Evolutionary conservation across 2,888 invertebrate genomes (phyloP).

Genomic region (Eupsilia transversa): DNA sequence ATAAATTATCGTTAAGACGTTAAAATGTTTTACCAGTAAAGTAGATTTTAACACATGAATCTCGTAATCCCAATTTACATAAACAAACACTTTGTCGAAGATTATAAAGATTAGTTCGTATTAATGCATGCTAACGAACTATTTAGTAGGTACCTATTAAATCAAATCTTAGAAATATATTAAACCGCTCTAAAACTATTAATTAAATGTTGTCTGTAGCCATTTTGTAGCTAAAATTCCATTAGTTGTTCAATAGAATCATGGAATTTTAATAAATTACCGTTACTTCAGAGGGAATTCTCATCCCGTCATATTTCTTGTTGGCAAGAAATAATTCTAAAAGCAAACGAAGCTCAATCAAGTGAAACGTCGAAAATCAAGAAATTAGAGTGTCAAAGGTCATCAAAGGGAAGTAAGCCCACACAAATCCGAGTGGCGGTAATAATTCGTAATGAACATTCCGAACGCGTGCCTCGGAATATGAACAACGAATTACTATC

Average conservation of each 20-base stretch:
- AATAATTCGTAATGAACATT: constrained; percentile 71
- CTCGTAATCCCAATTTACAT: neutral
- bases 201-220: no score
- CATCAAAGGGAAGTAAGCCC: constrained; percentile 63
- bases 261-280: constrained; percentile 25
- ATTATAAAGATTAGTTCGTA: neutral
- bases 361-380: constrained; percentile 50
- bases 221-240: constrained; percentile 20
- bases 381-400: constrained; percentile 63
- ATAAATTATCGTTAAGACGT: neutral
- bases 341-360: constrained; percentile 59
- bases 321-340: constrained; percentile 41
- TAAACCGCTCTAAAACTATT: neutral
- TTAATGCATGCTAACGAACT: neutral
- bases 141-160: constrained; percentile 4
- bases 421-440: constrained; percentile 72
- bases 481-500: constrained; percentile 78
- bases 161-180: neutral
- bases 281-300: constrained; percentile 11
- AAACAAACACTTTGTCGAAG: neutral
- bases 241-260: constrained; percentile 23
- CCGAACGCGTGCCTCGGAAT: constrained; percentile 76
- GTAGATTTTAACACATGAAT: no score
- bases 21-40: neutral
- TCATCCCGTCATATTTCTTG: constrained; percentile 34